phyloP scores from a whole-genome alignment of 2,888 invertebrate genomes.

The Colletes collaris region DNA sequence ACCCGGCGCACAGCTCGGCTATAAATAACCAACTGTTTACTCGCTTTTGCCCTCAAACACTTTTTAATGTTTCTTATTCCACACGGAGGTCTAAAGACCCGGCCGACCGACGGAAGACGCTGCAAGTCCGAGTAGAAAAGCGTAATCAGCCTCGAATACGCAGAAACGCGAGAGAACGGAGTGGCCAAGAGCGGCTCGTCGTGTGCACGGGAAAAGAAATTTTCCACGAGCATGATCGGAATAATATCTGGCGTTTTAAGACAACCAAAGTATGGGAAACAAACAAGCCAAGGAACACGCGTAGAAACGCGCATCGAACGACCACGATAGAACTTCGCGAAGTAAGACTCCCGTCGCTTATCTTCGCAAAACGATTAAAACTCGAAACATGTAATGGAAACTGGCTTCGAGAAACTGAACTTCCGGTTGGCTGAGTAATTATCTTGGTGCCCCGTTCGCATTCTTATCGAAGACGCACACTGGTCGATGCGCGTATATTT shows the following conservation, averaged over 20 bases:
- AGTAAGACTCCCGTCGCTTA: conserved; percentile 59
- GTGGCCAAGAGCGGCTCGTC: not conserved
- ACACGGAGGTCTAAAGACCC: conserved; percentile 51
- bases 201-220: not conserved
- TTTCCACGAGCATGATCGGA: conserved; percentile 1
- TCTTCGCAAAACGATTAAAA: conserved; percentile 53
- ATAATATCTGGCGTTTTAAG: not conserved
- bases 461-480: conserved; percentile 19
- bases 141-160: not conserved
- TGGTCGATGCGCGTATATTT: not conserved
- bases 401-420: conserved; percentile 42
- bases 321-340: conserved; percentile 21
- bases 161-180: conserved; percentile 2
- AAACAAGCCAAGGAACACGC: not conserved
- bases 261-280: not conserved
- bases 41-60: conserved; percentile 70
- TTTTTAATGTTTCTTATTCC: conserved; percentile 71
- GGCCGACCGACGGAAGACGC: conserved; percentile 14
- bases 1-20: conserved; percentile 63
- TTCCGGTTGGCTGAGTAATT: conserved; percentile 37
- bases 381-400: conserved; percentile 52
- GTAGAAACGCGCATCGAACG: conserved; percentile 27
- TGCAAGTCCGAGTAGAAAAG: conserved; percentile 18
- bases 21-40: conserved; percentile 75
- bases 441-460: conserved; percentile 6